These are phyloP conservation scores for Drosophila ficusphila DNA, from an alignment of 1,140 invertebrate species.

Conservation along the genomic window DNA sequence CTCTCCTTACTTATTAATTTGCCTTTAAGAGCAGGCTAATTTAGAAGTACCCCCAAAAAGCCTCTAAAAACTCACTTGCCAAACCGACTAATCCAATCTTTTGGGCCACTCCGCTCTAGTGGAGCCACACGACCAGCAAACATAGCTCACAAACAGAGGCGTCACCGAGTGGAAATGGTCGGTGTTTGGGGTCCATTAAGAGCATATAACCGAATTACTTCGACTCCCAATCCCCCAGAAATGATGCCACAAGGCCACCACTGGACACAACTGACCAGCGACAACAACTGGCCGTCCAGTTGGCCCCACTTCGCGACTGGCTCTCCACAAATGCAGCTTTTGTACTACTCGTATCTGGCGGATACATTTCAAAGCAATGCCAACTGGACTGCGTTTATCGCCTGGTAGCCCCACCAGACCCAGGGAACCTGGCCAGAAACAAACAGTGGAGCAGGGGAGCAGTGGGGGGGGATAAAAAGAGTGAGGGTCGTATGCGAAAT, in stretches of 20 bases:
- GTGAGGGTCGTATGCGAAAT: slow-evolving; percentile 65
- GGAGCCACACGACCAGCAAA: neutral
- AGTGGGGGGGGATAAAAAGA: slow-evolving; percentile 5
- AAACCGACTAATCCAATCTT: neutral
- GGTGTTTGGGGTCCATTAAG: neutral
- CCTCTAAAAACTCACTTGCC: neutral
- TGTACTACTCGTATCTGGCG: slow-evolving; percentile 65
- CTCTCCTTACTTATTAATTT: no score
- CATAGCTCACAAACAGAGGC: neutral
- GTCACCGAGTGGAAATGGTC: neutral
- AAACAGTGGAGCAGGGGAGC: slow-evolving; percentile 12
- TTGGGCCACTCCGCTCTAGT: slow-evolving; percentile 9
- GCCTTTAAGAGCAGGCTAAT: neutral
- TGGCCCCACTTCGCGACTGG: slow-evolving; percentile 11
- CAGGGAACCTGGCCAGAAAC: slow-evolving; percentile 4
- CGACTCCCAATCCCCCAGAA: neutral
- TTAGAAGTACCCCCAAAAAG: neutral
- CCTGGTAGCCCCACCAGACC: slow-evolving; percentile 59
- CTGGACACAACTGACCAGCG: slow-evolving; percentile 28
- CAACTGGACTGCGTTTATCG: slow-evolving; percentile 70
- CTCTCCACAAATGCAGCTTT: slow-evolving; percentile 52
- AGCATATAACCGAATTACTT: neutral
- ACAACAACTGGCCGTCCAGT: slow-evolving; percentile 20
- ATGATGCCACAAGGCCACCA: neutral
- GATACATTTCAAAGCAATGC: slow-evolving; percentile 78